phyloP scores from a whole-genome alignment of 92 coral and sea anemone species.

The Porites lobata region DNA sequence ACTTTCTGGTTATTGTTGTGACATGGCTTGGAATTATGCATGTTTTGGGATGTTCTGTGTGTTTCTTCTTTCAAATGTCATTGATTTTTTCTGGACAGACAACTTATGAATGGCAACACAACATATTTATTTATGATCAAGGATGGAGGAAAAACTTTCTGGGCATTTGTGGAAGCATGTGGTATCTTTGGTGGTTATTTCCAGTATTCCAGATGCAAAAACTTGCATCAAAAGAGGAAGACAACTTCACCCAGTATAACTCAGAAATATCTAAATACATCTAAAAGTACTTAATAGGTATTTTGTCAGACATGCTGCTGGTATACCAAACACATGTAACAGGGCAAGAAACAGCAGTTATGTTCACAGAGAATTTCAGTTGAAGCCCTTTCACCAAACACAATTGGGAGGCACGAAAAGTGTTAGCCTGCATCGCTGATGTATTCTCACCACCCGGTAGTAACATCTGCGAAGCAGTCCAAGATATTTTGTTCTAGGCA shows the following conservation, averaged over 20 bases:
- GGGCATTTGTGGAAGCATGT: constrained; percentile 72
- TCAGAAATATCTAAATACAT: constrained; percentile 53
- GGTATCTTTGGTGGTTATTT: constrained; percentile 86
- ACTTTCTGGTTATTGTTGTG: constrained; percentile 70
- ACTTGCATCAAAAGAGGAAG: constrained; percentile 27
- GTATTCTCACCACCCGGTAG: too few relatives aligned
- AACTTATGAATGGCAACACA: constrained; percentile 84
- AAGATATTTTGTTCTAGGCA: too few relatives aligned
- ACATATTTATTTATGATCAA: constrained; percentile 60
- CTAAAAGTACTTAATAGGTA: neutral
- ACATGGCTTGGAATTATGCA: constrained; percentile 85
- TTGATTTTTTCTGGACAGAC: constrained; percentile 84
- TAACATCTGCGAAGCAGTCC: too few relatives aligned
- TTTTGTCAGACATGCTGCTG: neutral
- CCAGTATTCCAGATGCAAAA: constrained; percentile 56
- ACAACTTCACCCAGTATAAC: constrained; percentile 14
- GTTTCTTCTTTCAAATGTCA: constrained; percentile 79
- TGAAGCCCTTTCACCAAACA: too few relatives aligned
- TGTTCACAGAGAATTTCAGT: too few relatives aligned
- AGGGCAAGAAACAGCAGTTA: too few relatives aligned
- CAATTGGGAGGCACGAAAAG: too few relatives aligned
- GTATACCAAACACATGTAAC: neutral
- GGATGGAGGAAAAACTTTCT: constrained; percentile 80
- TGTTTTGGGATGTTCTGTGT: constrained; percentile 56
- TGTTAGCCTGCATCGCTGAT: too few relatives aligned